phyloP scores from a whole-genome alignment of 2,113 vertebrate species.

The Plectropomus leopardus region DNA sequence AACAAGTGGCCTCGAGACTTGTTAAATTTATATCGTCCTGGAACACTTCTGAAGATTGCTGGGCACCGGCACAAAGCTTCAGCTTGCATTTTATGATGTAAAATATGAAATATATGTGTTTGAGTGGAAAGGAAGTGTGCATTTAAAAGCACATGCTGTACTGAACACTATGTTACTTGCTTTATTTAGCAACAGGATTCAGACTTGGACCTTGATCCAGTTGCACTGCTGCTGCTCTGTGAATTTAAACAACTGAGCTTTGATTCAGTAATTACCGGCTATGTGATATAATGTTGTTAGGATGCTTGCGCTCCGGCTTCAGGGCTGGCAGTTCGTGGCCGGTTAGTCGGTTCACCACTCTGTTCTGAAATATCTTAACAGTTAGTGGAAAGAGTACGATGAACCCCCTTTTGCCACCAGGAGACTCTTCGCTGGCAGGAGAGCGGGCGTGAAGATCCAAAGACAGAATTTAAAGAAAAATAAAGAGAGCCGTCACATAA shows the following conservation, averaged over 20 bases:
- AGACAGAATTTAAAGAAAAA: too few species aligned
- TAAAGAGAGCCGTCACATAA: too few species aligned
- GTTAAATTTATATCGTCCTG: slow-evolving; percentile 33
- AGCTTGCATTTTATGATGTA: neutral
- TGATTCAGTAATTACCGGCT: neutral
- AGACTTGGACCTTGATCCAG: neutral
- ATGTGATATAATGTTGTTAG: neutral
- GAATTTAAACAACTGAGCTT: neutral
- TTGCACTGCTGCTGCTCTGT: neutral
- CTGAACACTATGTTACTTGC: neutral
- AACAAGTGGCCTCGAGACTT: slow-evolving; percentile 14
- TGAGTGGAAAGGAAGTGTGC: neutral
- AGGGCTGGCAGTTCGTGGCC: too few species aligned
- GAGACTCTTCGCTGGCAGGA: too few species aligned
- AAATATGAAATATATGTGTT: neutral
- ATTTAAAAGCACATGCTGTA: neutral
- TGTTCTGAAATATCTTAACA: neutral
- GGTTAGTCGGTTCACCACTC: neutral
- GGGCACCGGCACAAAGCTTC: neutral
- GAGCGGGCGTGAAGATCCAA: too few species aligned
- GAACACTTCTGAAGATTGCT: neutral
- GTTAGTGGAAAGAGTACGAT: too few species aligned
- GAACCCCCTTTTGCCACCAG: too few species aligned
- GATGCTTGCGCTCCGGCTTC: neutral
- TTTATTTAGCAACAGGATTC: neutral